Evolutionary conservation across 2,888 invertebrate species (phyloP).

Genomic region (Sericinus montela): DNA sequence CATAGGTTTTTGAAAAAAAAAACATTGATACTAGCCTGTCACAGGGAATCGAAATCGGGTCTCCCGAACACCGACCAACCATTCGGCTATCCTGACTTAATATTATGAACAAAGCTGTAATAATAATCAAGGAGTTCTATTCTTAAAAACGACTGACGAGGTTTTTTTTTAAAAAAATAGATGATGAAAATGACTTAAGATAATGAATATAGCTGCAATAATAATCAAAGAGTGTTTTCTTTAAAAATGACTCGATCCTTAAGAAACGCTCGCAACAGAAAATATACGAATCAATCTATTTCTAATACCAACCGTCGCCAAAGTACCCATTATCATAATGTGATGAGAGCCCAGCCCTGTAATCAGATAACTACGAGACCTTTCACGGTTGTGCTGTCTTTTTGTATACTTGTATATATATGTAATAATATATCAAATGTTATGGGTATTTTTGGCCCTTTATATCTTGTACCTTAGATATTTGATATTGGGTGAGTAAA

Average conservation of each 20-base stretch:
- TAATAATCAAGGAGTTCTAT: too few species aligned
- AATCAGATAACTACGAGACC: conserved; percentile 62
- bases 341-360: conserved; percentile 64
- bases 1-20: too few species aligned
- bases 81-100: too few species aligned
- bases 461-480: conserved; percentile 22
- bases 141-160: too few species aligned
- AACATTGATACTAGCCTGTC: too few species aligned
- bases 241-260: conserved; percentile 24
- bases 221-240: too few species aligned
- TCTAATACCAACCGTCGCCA: conserved; percentile 57
- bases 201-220: too few species aligned
- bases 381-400: conserved; percentile 46
- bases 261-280: conserved; percentile 25
- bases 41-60: too few species aligned
- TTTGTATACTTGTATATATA: conserved; percentile 60
- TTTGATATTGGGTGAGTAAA: conserved; percentile 23
- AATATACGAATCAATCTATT: conserved; percentile 70
- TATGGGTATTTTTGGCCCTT: conserved; percentile 44
- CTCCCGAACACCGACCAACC: too few species aligned
- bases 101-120: too few species aligned
- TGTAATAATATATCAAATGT: conserved; percentile 43
- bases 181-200: too few species aligned
- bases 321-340: conserved; percentile 65
- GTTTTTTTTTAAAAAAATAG: too few species aligned